Base-by-base conservation (phyloP, 2,888 invertebrate species). In the Ecdyonurus torrentis region DNA sequence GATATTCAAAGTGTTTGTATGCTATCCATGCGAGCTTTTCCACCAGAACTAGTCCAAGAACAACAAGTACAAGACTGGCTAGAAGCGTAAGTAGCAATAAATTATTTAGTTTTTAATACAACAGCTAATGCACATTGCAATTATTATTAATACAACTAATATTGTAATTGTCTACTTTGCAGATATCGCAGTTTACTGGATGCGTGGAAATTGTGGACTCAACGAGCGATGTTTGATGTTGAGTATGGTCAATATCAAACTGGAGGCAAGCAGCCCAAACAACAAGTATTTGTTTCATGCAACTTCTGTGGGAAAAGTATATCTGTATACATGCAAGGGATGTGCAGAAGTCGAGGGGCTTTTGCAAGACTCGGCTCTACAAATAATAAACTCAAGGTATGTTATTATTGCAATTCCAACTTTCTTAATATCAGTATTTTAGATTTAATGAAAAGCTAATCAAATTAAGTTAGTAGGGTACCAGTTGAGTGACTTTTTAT, bases 221-320 rank as follows among this genome's bases (percentile, higher is more conserved):
- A 89, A 73, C 83, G 95, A 62, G 91, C 92, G 2, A 84, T 89
- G 70, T 87, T 96, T 73, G 95, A 96, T 76, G 90, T 92, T 67
- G 83, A 84, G 71, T 82, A 86, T 74, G 81, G 83, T 70, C 77
- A 78, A 50, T 77, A 76, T 67, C 80, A 82, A 67, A 77, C 79
- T 15, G 74, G 78, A 52, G 79, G 82, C 64, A 68, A 69, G 68
- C 67, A 69, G 10, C 72, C 72, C 2, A 55, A 55, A n/a, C 73
- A 75, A 67, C 79, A 77, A 71, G 86, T 91, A 50, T 89, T 84
- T 72, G 85, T 95, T 63, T 87, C 91, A 2, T 97, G 97, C 76
- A 92, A 91, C 71, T 97, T 92, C 77, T 97, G 96, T 78, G 91
- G 93, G 61, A 95, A 95, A 78, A 89, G 90, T 66, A 89, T 96